Evolutionary conservation across 2,888 invertebrate species (phyloP).

Genomic region (Lagria hirta): DNA sequence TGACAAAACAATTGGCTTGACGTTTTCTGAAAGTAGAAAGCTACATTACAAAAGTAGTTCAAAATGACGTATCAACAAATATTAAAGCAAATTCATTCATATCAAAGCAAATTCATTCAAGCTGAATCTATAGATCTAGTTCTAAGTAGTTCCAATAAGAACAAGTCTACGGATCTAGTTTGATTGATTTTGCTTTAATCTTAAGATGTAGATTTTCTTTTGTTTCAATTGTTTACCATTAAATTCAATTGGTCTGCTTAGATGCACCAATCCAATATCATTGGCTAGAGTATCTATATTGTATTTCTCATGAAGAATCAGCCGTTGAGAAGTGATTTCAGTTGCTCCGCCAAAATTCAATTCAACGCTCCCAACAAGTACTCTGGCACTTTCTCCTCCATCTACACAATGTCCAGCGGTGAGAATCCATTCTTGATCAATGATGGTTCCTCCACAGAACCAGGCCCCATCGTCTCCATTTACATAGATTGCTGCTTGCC

Average conservation of each 20-base stretch:
- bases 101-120: too few species aligned
- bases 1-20: neutral
- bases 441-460: constrained; percentile 9
- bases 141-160: too few species aligned
- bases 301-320: constrained; percentile 3
- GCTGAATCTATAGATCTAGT: too few species aligned
- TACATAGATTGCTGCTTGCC: constrained; percentile 7
- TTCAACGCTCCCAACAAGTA: neutral
- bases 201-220: too few species aligned
- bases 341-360: constrained; percentile 2
- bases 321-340: neutral
- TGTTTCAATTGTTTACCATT: too few species aligned
- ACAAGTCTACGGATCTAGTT: too few species aligned
- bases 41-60: too few species aligned
- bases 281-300: neutral
- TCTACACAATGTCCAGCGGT: constrained; percentile 5
- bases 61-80: too few species aligned
- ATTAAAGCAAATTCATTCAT: too few species aligned
- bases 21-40: neutral
- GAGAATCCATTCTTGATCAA: constrained; percentile 5
- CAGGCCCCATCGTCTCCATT: neutral
- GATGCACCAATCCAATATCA: constrained; percentile 3
- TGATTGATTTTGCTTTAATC: too few species aligned
- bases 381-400: neutral
- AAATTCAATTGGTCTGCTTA: neutral